Base-by-base conservation (phyloP, 2,888 invertebrate genomes). In the Acrocera orbiculus region DNA sequence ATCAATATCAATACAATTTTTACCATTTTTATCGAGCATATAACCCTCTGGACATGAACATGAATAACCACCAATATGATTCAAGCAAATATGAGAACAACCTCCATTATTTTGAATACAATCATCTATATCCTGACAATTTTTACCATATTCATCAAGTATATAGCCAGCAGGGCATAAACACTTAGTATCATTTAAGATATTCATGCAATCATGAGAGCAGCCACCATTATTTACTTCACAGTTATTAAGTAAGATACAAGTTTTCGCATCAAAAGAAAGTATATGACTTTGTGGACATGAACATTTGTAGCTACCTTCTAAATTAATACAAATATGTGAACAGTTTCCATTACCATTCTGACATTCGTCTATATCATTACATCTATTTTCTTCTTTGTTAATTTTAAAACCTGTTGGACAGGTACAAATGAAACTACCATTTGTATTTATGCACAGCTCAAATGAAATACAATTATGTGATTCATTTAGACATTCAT, bases 31-130 rank as follows among this genome's bases (percentile, higher is more conserved):
- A 4, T 52, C 47, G 38, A 61, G 56, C 44, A 46, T 43, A 40
- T 44, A 64, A 25, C 65, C 66, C 3, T 47, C 36, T 1, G 61
- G 53, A 41, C 70, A 72, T 31, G 50, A 47, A 44, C 72, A 72
- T 22, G 52, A 44, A 45, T 57, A 67, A 32, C 63, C 54, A 8
- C 70, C 70, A 5, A 56, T 48, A 7, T 47, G 51, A 43, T 73
- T 71, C 5, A 49, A 44, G 44, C 72, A 72, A 9, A 42, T 44
- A 40, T 73, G 70, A 3, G 68, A 67, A 51, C 77, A 77, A 20
- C 68, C 69, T 1, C 68, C 70, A 42, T 71, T 67, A 31, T 58
- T 51, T 3, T 53, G 44, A 8, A 49, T 45, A 45, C 75, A 76
- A 46, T 57, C 59, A 49, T 72, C 59, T 27, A 64, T 50, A 49